A percentile compares a stretch with the other conserved stretches of the same genome.
Conservation (phyloP, 2,888 invertebrate species). For the Pomacea canaliculata region DNA sequence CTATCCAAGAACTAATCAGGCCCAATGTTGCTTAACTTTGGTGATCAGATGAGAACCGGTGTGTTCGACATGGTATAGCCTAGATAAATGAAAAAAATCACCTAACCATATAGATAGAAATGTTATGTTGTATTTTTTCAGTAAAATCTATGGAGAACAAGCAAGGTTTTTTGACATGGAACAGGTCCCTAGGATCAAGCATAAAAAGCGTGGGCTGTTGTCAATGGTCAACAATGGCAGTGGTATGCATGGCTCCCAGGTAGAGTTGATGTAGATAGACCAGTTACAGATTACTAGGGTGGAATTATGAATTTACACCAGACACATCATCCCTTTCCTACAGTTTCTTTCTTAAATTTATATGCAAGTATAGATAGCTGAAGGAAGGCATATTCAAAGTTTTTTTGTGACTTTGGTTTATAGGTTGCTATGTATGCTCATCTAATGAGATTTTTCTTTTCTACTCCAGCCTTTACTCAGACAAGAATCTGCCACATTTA, state of each 20-base stretch:
- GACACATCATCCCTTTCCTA: background rate
- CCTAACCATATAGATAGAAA: no score
- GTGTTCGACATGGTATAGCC: no score
- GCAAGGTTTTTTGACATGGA: slow-evolving; percentile 93
- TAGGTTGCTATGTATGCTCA: no score
- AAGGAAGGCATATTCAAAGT: background rate
- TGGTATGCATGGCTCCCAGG: slow-evolving; percentile 78
- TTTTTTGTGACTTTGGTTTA: no score
- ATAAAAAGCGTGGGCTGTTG: slow-evolving; percentile 86
- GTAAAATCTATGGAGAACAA: slow-evolving; percentile 84
- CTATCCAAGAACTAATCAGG: no score
- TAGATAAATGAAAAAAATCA: no score
- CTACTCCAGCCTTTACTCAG: no score
- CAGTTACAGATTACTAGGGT: no score
- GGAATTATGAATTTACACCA: background rate
- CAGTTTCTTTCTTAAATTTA: background rate
- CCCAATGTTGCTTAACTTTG: no score
- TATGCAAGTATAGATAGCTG: background rate
- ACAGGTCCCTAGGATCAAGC: slow-evolving; percentile 89
- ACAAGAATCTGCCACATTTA: no score
- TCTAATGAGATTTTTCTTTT: no score
- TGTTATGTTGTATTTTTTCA: slow-evolving; percentile 40
- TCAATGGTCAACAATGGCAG: slow-evolving; percentile 96
- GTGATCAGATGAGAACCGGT: no score
- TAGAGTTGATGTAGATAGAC: slow-evolving; percentile 30